Percentiles rank a stretch among this genome's conserved stretches.
Conservation (phyloP, 2,888 invertebrate species). For the Conistra vaccinii region DNA sequence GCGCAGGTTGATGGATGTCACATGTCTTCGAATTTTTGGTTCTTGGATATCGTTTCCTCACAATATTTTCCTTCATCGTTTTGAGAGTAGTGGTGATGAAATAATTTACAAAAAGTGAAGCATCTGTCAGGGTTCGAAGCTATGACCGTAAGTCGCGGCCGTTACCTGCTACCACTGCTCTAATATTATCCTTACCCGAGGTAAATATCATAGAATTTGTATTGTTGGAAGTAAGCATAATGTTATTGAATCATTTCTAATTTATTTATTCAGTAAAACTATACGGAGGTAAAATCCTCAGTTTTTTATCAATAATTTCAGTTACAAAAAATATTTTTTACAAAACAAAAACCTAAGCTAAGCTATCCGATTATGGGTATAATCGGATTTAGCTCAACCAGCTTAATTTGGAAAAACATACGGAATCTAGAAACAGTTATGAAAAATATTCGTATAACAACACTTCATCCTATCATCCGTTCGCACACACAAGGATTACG, state of each 20-base stretch:
- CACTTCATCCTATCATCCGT: conserved; percentile 33
- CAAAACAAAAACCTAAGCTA: neutral
- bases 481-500: conserved; percentile 41
- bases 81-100: too few species aligned
- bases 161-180: too few species aligned
- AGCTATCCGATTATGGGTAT: too few species aligned
- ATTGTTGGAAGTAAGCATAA: neutral
- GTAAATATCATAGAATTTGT: neutral
- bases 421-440: conserved; percentile 2
- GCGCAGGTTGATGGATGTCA: too few species aligned
- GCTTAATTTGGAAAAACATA: conserved; percentile 6
- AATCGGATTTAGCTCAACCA: conserved; percentile 2
- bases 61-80: too few species aligned
- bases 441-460: conserved; percentile 21
- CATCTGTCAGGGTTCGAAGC: too few species aligned
- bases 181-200: neutral
- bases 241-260: neutral
- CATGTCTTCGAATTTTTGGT: too few species aligned
- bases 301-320: neutral
- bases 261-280: neutral
- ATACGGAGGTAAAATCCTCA: neutral
- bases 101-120: too few species aligned
- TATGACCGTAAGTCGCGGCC: too few species aligned
- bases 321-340: neutral
- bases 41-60: too few species aligned